Evolutionary conservation across 2,797 vertebrate genomes (phyloP), one percentile per base, ranked within the genome.

Genomic region (Perodicticus potto): DNA sequence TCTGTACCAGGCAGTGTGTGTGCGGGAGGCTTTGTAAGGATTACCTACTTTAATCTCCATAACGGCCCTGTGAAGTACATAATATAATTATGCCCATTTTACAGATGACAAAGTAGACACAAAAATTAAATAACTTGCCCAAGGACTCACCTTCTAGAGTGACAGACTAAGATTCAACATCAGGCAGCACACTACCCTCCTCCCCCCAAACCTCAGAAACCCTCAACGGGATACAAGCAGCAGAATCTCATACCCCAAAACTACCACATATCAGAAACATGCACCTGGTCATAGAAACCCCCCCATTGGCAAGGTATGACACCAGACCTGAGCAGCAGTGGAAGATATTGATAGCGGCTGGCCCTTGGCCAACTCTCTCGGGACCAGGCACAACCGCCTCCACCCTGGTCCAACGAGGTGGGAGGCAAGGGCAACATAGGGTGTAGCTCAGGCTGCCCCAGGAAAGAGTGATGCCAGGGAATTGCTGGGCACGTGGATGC

Each of bases 381-480:
- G 4, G 19, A 27, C 59, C 43, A 22, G 70, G 25, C 22, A 29
- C 69, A 12, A 43, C 74, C 32, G 20, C 6, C 23, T 0, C 19
- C 2, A 2, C 34, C 37, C 17, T 2, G 37, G 23, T 45, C 72
- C 5, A 6, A 32, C 27, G 27, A 17, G n/a, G 59, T 3, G 14
- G 20, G n/a, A 43, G 43, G 53, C 6, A 0, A 8, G 80, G 37
- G 45, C 14, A 4, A 32, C 27, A 2, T 7, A 29, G n/a, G 3
- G 1, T 1, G 7, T 40, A 12, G 8, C 27, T 40, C 20, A 0
- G 19, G 63, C 34, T 0, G 0, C 23, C 43, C 19, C 1, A 23
- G 45, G 37, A 40, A 87, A 19, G 43, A 0, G 9, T 32, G 7
- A 3, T 8, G 8, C 5, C n/a, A 12, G 55, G 61, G 61, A 37